Evolutionary conservation across 1,140 invertebrate genomes (phyloP).

Genomic region (Drosophila eugracilis): DNA sequence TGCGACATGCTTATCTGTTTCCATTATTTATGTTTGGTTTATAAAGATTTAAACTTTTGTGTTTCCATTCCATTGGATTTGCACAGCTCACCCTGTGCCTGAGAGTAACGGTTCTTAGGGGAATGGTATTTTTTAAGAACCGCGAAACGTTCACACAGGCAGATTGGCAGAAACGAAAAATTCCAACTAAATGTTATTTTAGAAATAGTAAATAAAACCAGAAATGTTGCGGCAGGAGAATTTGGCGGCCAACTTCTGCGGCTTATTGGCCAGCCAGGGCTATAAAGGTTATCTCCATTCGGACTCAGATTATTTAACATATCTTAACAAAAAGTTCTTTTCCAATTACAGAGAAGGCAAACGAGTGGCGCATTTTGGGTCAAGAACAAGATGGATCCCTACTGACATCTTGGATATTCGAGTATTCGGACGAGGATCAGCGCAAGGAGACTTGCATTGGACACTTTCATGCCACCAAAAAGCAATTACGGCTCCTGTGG

Average conservation of each 20-base stretch:
- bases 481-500: slow-evolving; percentile 87
- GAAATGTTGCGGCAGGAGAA: slow-evolving; percentile 82
- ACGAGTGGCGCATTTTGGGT: slow-evolving; percentile 91
- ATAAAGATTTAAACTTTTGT: not conserved
- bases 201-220: slow-evolving; percentile 57
- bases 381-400: slow-evolving; percentile 91
- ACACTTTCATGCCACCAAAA: slow-evolving; percentile 85
- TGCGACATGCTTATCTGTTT: not conserved
- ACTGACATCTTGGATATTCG: slow-evolving; percentile 89
- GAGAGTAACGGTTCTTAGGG: not conserved
- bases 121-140: not conserved
- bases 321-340: not conserved
- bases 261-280: slow-evolving; percentile 75
- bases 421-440: slow-evolving; percentile 79
- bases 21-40: not conserved
- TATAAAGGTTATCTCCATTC: slow-evolving; percentile 59
- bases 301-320: not conserved
- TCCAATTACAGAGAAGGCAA: slow-evolving; percentile 85
- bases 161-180: slow-evolving; percentile 6
- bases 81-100: not conserved
- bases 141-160: not conserved
- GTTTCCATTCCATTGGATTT: not conserved
- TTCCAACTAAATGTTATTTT: slow-evolving; percentile 22
- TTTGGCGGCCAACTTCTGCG: slow-evolving; percentile 84
- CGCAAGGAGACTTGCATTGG: slow-evolving; percentile 64